Evolutionary conservation across 2,888 invertebrate species (phyloP).

Genomic region (Archips xylosteana): DNA sequence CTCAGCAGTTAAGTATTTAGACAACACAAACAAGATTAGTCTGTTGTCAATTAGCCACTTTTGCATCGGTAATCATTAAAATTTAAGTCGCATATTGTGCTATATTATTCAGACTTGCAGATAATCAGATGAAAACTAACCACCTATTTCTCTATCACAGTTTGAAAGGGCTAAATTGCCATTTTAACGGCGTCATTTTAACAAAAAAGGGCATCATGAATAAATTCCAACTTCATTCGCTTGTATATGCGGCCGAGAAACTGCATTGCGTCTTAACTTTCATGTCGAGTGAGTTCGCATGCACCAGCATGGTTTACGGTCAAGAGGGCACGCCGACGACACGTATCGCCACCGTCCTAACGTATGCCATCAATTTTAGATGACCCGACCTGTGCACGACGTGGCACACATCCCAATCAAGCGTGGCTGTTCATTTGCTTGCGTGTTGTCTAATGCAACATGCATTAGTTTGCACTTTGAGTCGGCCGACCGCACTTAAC

Average conservation of each 20-base stretch:
- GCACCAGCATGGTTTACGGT: slow-evolving; percentile 43
- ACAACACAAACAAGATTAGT: no score
- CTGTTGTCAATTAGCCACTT: background rate
- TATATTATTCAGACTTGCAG: background rate
- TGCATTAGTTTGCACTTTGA: slow-evolving; percentile 40
- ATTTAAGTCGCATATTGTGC: background rate
- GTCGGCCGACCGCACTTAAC: slow-evolving; percentile 13
- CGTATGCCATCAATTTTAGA: slow-evolving; percentile 67
- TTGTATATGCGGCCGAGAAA: slow-evolving; percentile 21
- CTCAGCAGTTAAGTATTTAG: no score
- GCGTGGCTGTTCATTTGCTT: slow-evolving; percentile 41
- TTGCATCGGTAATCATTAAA: background rate
- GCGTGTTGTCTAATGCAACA: slow-evolving; percentile 39
- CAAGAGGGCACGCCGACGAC: slow-evolving; percentile 44
- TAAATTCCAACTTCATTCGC: slow-evolving; percentile 19
- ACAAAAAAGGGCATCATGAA: slow-evolving; percentile 13
- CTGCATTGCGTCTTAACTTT: slow-evolving; percentile 37
- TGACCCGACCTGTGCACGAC: slow-evolving; percentile 52
- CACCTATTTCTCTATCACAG: background rate
- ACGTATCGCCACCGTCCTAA: slow-evolving; percentile 51
- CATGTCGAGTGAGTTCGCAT: slow-evolving; percentile 37
- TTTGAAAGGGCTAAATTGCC: background rate
- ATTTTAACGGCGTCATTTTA: slow-evolving; percentile 1
- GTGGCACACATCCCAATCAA: slow-evolving; percentile 43
- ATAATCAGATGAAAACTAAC: background rate